Evolutionary conservation across 2,113 vertebrate genomes (phyloP).

Genomic region (Cyprinodon variegatus): DNA sequence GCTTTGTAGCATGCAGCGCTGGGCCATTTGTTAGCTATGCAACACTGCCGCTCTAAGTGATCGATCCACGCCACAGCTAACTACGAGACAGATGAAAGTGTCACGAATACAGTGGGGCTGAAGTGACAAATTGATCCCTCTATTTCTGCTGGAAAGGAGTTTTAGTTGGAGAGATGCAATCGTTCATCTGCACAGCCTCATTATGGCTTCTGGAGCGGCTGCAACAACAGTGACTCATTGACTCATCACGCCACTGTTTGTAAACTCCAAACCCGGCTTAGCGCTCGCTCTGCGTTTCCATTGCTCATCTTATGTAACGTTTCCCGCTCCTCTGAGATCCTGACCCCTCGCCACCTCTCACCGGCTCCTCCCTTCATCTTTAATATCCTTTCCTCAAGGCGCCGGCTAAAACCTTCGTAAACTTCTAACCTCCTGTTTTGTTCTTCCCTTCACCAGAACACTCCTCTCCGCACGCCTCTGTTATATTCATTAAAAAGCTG

Average conservation of each 20-base stretch:
- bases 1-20: slow-evolving; percentile 34
- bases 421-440: slow-evolving; percentile 63
- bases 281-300: slow-evolving; percentile 32
- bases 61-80: slow-evolving; percentile 71
- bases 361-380: slow-evolving; percentile 65
- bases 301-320: slow-evolving; percentile 60
- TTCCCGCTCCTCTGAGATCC: slow-evolving; percentile 48
- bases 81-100: slow-evolving; percentile 76
- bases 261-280: slow-evolving; percentile 63
- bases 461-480: slow-evolving; percentile 46
- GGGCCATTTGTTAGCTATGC: slow-evolving; percentile 67
- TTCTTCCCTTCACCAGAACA: slow-evolving; percentile 39
- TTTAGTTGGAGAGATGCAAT: slow-evolving; percentile 63
- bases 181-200: slow-evolving; percentile 64
- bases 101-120: slow-evolving; percentile 69
- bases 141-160: slow-evolving; percentile 54
- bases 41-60: slow-evolving; percentile 62
- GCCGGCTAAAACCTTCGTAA: slow-evolving; percentile 57
- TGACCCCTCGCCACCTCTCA: slow-evolving; percentile 16
- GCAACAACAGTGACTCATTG: slow-evolving; percentile 66
- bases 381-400: slow-evolving; percentile 70
- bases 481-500: slow-evolving; percentile 63
- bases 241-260: slow-evolving; percentile 70
- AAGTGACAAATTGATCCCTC: slow-evolving; percentile 68
- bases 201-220: slow-evolving; percentile 59